Percentiles rank a stretch among this genome's conserved stretches.
These are phyloP conservation scores for Rhincodon typus DNA, from an alignment of 2,797 vertebrate species.

Conservation along the genomic window DNA sequence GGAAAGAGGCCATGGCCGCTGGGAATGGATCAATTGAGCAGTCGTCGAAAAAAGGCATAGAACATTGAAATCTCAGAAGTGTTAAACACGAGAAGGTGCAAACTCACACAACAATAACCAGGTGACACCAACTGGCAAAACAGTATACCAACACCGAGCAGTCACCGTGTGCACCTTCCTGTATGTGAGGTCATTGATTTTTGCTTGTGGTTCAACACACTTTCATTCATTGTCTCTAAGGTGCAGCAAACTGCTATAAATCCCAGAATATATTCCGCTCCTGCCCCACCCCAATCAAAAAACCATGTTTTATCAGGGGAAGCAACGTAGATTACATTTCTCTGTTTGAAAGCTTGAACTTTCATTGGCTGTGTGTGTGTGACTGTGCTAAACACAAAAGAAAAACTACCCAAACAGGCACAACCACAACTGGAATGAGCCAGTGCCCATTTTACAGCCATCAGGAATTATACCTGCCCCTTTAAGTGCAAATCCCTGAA, in stretches of 20 bases:
- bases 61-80: background rate
- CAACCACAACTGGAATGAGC: background rate
- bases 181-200: too few species aligned
- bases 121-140: background rate
- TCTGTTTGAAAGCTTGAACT: background rate
- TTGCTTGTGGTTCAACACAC: background rate
- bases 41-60: background rate
- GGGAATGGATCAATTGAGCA: conserved; percentile 49
- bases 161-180: background rate
- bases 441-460: background rate
- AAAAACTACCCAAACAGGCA: background rate
- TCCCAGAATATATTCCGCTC: background rate
- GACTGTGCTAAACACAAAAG: background rate
- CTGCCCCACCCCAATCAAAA: background rate
- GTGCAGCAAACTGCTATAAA: background rate
- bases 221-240: background rate
- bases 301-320: conserved; percentile 49
- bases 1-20: conserved; percentile 50
- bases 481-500: background rate
- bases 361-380: background rate
- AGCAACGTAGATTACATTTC: conserved; percentile 45
- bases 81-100: background rate
- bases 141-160: too few species aligned
- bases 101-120: background rate
- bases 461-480: background rate